Base-by-base conservation (phyloP, 2,888 invertebrate genomes). In the Petrolisthes manimaculis region DNA sequence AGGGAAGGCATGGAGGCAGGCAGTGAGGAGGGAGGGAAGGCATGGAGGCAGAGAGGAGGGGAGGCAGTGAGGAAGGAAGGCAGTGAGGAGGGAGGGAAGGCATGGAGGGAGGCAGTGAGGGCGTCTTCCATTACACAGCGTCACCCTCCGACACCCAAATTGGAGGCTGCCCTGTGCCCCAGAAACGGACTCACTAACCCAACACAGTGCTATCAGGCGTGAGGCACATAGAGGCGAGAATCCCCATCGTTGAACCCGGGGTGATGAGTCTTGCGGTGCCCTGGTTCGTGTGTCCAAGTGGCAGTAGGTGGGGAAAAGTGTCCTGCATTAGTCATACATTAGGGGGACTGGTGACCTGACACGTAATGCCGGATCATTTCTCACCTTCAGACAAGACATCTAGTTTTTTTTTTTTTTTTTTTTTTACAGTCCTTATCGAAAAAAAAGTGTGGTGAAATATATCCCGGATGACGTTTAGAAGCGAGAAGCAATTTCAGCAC, bases 251-350 rank as follows among this genome's bases (percentile, higher is more conserved):
- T 37, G 37, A 37, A 37, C 37, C 37, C 37, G 37, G 37, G 9
- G 37, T 21, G 74, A 18, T 21, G 3, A 37, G 24, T n/a, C 83
- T n/a, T 14, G 56, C 8, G 71, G 56, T 4, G 75, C 9, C 6
- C 6, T 9, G 53, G 55, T 24, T 21, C 12, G 18, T 24, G 54
- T 51, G 56, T 9, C 74, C 12, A 61, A 4, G 82, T 6, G n/a
- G 37, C 14, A 53, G 51, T 51, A n/a, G 69, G 61, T 69, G 82
- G n/a, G n/a, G 3, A 37, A 53, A 21, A 18, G 51, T 21, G 55
- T 80, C 69, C 69, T 69, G 51, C 71, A 85, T 85, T 79, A 80
- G 78, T 85, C 85, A 80, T 85, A 85, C 79, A 85, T 79, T 85
- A 85, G 61, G 53, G 37, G n/a, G 14, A 61, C 8, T 55, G 71